Evolutionary conservation across 2,797 vertebrate species (phyloP).

Genomic region (Pteronotus mesoamericanus): DNA sequence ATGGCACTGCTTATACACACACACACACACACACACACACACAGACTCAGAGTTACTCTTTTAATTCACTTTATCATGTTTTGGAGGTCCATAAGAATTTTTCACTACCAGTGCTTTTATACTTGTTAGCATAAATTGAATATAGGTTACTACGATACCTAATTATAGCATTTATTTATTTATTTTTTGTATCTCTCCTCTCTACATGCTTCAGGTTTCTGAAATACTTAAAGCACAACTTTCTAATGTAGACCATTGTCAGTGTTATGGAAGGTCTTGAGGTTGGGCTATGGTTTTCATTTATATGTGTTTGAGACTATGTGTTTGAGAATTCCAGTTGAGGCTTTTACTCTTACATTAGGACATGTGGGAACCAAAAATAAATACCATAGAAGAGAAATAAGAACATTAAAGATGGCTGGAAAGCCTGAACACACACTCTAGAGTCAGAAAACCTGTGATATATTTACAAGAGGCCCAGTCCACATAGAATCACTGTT

Average conservation of each 20-base stretch:
- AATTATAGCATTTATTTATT: not conserved
- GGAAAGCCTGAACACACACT: not conserved
- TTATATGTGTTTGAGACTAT: not conserved
- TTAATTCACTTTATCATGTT: not conserved
- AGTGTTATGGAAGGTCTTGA: not conserved
- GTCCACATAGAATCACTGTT: not conserved
- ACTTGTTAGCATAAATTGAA: not conserved
- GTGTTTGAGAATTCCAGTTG: not conserved
- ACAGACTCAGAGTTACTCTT: not conserved
- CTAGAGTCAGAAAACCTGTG: not conserved
- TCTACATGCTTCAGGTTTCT: not conserved
- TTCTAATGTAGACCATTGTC: not conserved
- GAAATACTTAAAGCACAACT: not conserved
- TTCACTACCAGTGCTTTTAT: not conserved
- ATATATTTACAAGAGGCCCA: not conserved
- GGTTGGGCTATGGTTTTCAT: not conserved
- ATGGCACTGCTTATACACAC: not conserved
- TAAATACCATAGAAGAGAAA: not conserved
- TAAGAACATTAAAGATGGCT: not conserved
- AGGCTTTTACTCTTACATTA: not conserved
- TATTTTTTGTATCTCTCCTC: not conserved
- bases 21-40: not conserved
- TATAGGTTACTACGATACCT: not conserved
- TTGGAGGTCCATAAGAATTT: not conserved
- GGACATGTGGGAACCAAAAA: not conserved